Conservation (phyloP, 2,113 vertebrate genomes). For the Melanostigma gelatinosum region DNA sequence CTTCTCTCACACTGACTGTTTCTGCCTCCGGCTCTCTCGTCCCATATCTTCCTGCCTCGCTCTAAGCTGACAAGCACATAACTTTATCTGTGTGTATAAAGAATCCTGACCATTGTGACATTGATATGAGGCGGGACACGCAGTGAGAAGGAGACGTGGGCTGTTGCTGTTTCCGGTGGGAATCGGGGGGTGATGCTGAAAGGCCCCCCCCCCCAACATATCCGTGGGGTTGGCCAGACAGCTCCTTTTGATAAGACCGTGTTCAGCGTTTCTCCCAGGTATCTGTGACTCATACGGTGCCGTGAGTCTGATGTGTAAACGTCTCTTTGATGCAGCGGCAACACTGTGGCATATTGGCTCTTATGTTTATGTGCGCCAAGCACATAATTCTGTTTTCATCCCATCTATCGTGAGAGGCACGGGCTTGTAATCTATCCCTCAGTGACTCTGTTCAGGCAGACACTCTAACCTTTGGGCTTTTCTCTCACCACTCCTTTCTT, state of each 20-base stretch:
- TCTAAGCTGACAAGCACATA: slow-evolving; percentile 61
- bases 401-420: slow-evolving; percentile 52
- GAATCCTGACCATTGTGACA: slow-evolving; percentile 38
- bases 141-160: slow-evolving; percentile 35
- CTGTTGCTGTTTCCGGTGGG: slow-evolving; percentile 48
- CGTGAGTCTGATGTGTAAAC: slow-evolving; percentile 66
- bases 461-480: background rate
- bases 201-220: slow-evolving; percentile 30
- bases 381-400: slow-evolving; percentile 71
- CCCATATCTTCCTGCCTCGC: slow-evolving; percentile 62
- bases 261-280: slow-evolving; percentile 63
- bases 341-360: slow-evolving; percentile 62
- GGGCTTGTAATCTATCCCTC: slow-evolving; percentile 21
- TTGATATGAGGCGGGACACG: slow-evolving; percentile 54
- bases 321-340: slow-evolving; percentile 72
- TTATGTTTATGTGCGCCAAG: slow-evolving; percentile 74
- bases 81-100: slow-evolving; percentile 56
- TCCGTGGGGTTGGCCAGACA: slow-evolving; percentile 55
- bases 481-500: background rate
- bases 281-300: slow-evolving; percentile 64
- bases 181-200: slow-evolving; percentile 48
- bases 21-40: slow-evolving; percentile 61
- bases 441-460: slow-evolving; percentile 8
- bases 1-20: slow-evolving; percentile 47
- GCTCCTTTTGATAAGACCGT: slow-evolving; percentile 66